These are phyloP conservation scores for Onychostoma macrolepis DNA, from an alignment of 2,113 vertebrate genomes.

Conservation along the genomic window DNA sequence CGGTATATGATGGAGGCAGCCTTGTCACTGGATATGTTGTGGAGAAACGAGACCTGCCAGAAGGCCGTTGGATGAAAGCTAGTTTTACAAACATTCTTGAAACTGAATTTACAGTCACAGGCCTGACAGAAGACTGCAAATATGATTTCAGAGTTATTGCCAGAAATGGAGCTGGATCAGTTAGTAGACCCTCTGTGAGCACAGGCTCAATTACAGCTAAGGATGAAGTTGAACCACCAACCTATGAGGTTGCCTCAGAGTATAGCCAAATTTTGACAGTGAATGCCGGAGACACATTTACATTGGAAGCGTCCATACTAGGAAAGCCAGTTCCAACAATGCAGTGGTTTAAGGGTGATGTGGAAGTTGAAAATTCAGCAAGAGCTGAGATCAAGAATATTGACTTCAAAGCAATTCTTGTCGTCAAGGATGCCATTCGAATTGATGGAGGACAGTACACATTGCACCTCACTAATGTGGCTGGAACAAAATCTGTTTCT, in stretches of 20 bases:
- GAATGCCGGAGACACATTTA: conserved; percentile 94
- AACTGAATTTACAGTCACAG: conserved; percentile 90
- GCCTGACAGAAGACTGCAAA: conserved; percentile 91
- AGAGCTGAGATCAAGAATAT: conserved; percentile 93
- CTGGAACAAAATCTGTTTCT: conserved; percentile 88
- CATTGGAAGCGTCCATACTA: conserved; percentile 87
- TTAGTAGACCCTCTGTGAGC: conserved; percentile 93
- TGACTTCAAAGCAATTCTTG: conserved; percentile 88
- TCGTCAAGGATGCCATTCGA: conserved; percentile 94
- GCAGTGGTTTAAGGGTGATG: conserved; percentile 92
- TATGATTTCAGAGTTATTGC: conserved; percentile 98
- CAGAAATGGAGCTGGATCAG: conserved; percentile 89
- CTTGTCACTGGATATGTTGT: conserved; percentile 93
- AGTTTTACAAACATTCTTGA: conserved; percentile 94
- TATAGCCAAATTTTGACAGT: conserved; percentile 91
- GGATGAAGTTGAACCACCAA: conserved; percentile 94
- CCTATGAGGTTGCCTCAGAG: conserved; percentile 89
- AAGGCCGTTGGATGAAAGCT: conserved; percentile 99
- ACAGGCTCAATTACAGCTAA: conserved; percentile 94
- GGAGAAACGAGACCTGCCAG: conserved; percentile 94
- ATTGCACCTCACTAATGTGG: conserved; percentile 92
- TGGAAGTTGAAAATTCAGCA: conserved; percentile 90
- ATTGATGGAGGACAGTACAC: conserved; percentile 94
- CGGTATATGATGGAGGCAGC: conserved; percentile 93
- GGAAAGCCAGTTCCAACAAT: conserved; percentile 93